Conservation (phyloP, 2,797 vertebrate genomes). For the Onychomys torridus region DNA sequence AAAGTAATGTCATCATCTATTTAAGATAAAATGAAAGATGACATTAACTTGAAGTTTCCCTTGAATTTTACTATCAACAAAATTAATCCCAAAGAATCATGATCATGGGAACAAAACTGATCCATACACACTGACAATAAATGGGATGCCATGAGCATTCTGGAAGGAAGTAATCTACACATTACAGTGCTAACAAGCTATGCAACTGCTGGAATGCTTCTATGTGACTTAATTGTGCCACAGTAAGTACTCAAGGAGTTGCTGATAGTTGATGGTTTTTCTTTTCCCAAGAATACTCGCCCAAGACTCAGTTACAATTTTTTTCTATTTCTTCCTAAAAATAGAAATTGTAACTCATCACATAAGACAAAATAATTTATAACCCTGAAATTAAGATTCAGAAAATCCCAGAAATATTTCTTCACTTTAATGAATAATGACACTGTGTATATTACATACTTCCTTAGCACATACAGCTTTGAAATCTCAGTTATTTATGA, state of each 20-base stretch:
- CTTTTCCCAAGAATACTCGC: not conserved
- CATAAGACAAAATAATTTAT: constrained; percentile 48
- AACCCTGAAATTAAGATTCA: constrained; percentile 42
- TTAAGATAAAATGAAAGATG: constrained; percentile 26
- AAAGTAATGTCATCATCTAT: not conserved
- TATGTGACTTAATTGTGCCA: not conserved
- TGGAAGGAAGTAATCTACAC: not conserved
- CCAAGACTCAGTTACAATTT: not conserved
- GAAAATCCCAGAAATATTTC: constrained; percentile 17
- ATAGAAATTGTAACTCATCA: constrained; percentile 37
- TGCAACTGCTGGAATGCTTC: not conserved
- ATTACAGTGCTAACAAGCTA: not conserved
- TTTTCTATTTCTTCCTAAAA: constrained; percentile 12
- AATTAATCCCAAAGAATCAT: not conserved
- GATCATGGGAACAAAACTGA: not conserved
- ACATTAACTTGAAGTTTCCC: not conserved
- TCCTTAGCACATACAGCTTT: not conserved
- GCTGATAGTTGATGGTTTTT: not conserved
- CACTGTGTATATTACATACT: constrained; percentile 20
- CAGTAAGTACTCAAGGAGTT: not conserved
- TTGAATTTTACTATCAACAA: constrained; percentile 38
- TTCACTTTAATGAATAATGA: constrained; percentile 62
- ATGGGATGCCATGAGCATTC: not conserved
- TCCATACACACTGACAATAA: not conserved
- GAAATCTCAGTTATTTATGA: constrained; percentile 55